Evolutionary conservation across 2,888 invertebrate species (phyloP).

Genomic region (Lydus trimaculatus): DNA sequence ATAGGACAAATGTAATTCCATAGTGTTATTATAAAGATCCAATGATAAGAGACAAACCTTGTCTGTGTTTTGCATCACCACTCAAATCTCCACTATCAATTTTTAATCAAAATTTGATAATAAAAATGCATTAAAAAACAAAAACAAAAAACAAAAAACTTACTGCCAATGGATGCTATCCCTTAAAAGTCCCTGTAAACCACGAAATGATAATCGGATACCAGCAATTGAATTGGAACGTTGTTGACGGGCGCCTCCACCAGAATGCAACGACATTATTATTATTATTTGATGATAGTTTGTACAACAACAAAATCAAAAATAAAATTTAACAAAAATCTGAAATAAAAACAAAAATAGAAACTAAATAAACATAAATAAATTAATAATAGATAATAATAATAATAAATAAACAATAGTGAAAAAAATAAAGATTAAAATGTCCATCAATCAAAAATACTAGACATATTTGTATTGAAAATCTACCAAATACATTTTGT

Average conservation of each 20-base stretch:
- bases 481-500: neutral
- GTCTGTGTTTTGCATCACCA: too few relatives aligned
- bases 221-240: conserved; percentile 55
- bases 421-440: neutral
- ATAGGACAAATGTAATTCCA: too few relatives aligned
- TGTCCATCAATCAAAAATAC: neutral
- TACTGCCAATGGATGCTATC: conserved; percentile 57
- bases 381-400: conserved; percentile 25
- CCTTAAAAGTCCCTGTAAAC: conserved; percentile 52
- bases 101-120: too few relatives aligned
- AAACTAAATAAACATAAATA: conserved; percentile 32
- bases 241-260: conserved; percentile 54
- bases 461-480: neutral
- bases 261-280: conserved; percentile 56
- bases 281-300: neutral
- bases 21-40: too few relatives aligned
- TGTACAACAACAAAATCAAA: conserved; percentile 7
- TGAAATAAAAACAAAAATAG: conserved; percentile 27
- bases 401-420: conserved; percentile 14
- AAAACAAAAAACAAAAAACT: conserved; percentile 36
- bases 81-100: too few relatives aligned
- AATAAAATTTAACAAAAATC: conserved; percentile 22
- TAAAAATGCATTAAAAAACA: neutral
- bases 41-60: too few relatives aligned
- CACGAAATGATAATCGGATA: conserved; percentile 54